Evolutionary conservation across 2,113 vertebrate genomes (phyloP).

Genomic region (Guaruba guarouba): DNA sequence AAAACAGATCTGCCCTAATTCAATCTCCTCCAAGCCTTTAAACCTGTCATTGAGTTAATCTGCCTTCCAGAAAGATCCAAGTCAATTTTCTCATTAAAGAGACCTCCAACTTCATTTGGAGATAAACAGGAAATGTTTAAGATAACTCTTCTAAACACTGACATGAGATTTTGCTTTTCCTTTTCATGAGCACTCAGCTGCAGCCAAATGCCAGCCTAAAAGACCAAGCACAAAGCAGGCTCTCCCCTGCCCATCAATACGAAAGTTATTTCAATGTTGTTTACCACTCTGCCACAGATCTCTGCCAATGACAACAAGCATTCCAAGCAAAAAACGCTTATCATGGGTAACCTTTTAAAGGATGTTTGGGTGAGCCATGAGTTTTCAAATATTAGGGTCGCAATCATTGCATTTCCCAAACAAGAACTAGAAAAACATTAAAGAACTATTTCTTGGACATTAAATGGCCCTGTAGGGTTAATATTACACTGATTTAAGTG

Average conservation of each 20-base stretch:
- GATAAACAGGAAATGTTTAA: conserved; percentile 54
- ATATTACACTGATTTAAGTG: not conserved
- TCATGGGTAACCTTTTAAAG: not conserved
- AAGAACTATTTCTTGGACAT: not conserved
- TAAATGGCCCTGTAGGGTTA: not conserved
- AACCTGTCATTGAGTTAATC: not conserved
- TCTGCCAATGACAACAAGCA: not conserved
- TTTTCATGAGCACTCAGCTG: not conserved
- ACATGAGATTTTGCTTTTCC: not conserved
- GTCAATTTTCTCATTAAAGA: conserved; percentile 1
- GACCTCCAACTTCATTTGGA: not conserved
- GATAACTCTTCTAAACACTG: not conserved
- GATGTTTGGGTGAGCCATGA: not conserved
- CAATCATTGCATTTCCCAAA: rapidly evolving
- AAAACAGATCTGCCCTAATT: not conserved
- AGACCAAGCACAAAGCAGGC: not conserved
- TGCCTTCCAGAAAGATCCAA: not conserved
- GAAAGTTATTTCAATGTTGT: not conserved
- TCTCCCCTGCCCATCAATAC: not conserved
- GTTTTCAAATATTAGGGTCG: not conserved
- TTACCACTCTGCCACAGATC: not conserved
- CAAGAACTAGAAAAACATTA: not conserved
- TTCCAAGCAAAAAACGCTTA: not conserved
- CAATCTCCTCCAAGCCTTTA: not conserved
- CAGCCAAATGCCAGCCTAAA: not conserved